A percentile compares a stretch with the other conserved stretches of the same genome.
Conservation (phyloP, 2,113 vertebrate species). For the Brienomyrus brachyistius region DNA sequence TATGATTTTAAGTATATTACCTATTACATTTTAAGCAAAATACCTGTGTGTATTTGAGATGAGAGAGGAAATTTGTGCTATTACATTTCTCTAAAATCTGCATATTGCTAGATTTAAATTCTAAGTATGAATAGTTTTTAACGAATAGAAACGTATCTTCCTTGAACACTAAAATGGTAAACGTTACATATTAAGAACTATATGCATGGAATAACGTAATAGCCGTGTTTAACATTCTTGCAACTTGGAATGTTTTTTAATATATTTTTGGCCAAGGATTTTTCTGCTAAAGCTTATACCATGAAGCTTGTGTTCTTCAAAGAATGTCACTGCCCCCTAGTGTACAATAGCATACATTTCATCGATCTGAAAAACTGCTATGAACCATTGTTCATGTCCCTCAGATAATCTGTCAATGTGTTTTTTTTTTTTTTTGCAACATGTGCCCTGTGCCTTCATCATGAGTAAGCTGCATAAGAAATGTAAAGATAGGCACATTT, state of each 20-base stretch:
- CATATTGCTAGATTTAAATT: background rate
- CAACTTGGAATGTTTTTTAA: background rate
- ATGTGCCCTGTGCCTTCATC: background rate
- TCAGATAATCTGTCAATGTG: background rate
- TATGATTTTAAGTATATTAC: background rate
- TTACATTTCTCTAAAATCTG: background rate
- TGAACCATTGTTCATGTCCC: background rate
- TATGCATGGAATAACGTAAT: background rate
- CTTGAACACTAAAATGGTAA: background rate
- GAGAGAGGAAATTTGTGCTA: background rate
- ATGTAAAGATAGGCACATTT: background rate
- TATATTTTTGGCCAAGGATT: background rate
- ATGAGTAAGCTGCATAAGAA: background rate
- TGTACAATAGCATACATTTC: constrained; percentile 13
- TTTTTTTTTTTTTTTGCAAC: background rate
- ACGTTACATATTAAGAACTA: background rate
- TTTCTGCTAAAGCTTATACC: background rate
- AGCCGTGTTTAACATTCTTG: background rate
- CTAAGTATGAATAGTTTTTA: background rate
- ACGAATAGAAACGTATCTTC: background rate
- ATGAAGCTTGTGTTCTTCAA: background rate
- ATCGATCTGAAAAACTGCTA: constrained; percentile 12
- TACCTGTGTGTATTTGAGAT: background rate
- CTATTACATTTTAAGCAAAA: background rate
- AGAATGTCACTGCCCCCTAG: constrained; percentile 30